Conservation (phyloP, 2,888 invertebrate species). For the Megamerina dolium region DNA sequence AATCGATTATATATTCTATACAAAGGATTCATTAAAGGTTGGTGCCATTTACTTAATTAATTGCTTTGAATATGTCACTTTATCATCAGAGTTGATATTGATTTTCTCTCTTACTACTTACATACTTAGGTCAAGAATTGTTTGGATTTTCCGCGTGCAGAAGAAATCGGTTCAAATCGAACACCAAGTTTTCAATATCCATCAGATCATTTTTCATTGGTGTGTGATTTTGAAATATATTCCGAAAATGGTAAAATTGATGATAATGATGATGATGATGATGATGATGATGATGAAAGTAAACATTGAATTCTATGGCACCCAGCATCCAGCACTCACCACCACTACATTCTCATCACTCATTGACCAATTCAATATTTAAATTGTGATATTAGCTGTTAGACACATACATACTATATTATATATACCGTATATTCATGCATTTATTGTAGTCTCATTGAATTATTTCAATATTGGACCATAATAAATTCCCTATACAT, state of each 20-base stretch:
- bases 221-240: slow-evolving; percentile 58
- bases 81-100: not conserved
- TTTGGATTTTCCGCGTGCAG: slow-evolving; percentile 56
- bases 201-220: slow-evolving; percentile 71
- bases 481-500: too few species aligned
- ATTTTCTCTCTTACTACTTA: too few species aligned
- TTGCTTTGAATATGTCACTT: not conserved
- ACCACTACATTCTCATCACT: too few species aligned
- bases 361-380: slow-evolving; percentile 20
- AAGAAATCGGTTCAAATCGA: slow-evolving; percentile 61
- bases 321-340: too few species aligned
- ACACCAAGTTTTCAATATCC: slow-evolving; percentile 66
- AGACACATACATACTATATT: too few species aligned
- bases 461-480: slow-evolving; percentile 12
- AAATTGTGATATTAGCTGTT: slow-evolving; percentile 48
- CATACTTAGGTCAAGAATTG: slow-evolving; percentile 44
- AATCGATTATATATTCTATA: slow-evolving; percentile 69
- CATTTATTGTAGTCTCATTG: slow-evolving; percentile 15
- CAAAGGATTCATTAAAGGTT: slow-evolving; percentile 55
- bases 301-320: too few species aligned
- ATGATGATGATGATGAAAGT: too few species aligned
- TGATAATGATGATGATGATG: too few species aligned
- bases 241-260: too few species aligned
- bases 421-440: too few species aligned
- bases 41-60: not conserved